These are phyloP conservation scores for Nemotelus nigrinus DNA, from an alignment of 2,888 invertebrate genomes.

Conservation along the genomic window DNA sequence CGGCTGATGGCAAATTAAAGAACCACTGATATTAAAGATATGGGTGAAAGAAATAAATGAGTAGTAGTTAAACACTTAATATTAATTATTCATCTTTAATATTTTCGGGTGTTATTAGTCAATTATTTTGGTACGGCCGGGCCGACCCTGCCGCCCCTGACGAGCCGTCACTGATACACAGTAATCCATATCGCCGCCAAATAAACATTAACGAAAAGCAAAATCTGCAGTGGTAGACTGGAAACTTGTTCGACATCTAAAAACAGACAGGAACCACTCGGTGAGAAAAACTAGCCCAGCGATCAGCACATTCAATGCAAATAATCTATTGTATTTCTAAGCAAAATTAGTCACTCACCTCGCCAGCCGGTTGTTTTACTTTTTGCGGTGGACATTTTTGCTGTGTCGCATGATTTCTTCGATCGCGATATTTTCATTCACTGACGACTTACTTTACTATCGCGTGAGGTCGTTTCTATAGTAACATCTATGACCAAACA, in stretches of 20 bases:
- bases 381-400: background rate
- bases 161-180: no score
- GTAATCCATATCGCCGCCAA: conserved; percentile 77
- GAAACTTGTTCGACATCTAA: conserved; percentile 57
- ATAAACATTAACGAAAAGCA: conserved; percentile 83
- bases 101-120: no score
- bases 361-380: conserved; percentile 13
- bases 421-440: background rate
- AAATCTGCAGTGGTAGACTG: conserved; percentile 81
- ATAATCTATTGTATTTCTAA: background rate
- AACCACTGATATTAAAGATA: no score
- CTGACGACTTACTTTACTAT: background rate
- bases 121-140: no score
- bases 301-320: background rate
- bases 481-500: background rate
- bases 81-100: no score
- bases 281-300: background rate
- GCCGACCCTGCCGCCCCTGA: no score
- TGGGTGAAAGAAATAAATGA: no score
- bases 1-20: no score
- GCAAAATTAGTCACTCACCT: background rate
- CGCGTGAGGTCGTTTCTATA: conserved; percentile 2
- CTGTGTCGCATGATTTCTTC: background rate
- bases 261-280: conserved; percentile 12
- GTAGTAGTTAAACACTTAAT: no score